Evolutionary conservation across 2,113 vertebrate genomes (phyloP).

Genomic region (Willisornis vidua): DNA sequence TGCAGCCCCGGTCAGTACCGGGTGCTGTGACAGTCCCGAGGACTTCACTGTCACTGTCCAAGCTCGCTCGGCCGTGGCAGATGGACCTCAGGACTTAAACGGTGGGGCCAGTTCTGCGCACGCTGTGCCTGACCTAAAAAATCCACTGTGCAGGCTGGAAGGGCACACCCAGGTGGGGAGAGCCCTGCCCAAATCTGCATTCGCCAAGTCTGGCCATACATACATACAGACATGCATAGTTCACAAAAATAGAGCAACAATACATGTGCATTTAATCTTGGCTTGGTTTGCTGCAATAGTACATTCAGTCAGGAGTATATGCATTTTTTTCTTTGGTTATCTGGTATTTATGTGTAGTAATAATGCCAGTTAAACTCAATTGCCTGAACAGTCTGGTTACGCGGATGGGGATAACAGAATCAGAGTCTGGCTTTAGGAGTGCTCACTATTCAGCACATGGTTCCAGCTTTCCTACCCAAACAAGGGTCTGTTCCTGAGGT

Average conservation of each 20-base stretch:
- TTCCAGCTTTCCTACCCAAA: neutral
- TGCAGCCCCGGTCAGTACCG: no score
- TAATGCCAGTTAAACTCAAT: neutral
- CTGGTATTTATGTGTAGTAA: neutral
- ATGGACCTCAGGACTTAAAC: no score
- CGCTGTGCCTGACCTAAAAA: no score
- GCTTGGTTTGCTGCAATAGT: neutral
- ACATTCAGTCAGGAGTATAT: neutral
- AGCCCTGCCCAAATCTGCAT: no score
- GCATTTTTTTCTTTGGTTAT: neutral
- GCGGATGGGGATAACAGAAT: fast-evolving
- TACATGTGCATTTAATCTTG: neutral
- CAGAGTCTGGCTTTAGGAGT: neutral
- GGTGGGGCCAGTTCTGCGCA: no score
- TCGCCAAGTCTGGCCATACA: no score
- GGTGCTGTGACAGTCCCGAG: no score
- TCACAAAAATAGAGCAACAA: neutral
- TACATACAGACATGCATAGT: no score
- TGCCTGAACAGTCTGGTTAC: neutral
- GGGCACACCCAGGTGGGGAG: no score
- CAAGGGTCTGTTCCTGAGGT: neutral
- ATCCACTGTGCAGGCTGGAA: no score
- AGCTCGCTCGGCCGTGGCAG: no score
- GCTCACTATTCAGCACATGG: fast-evolving
- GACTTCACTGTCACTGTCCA: no score